Conservation (phyloP, 2,888 invertebrate genomes). For the Chymomyza fuscimana region DNA sequence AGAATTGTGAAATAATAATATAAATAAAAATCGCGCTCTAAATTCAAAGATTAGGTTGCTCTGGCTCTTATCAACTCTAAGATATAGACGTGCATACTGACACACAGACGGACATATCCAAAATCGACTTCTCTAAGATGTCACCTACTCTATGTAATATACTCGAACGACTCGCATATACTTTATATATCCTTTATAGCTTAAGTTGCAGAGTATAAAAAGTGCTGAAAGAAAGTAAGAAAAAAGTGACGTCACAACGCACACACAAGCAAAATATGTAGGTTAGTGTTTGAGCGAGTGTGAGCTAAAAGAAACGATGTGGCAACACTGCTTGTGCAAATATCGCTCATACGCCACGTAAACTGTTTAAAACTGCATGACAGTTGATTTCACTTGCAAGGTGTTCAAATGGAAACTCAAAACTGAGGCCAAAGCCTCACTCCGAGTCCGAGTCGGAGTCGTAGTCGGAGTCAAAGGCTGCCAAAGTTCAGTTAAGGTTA, state of each 20-base stretch:
- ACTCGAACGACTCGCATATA: too few relatives aligned
- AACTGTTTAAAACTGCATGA: conserved; percentile 71
- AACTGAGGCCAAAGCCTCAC: background rate
- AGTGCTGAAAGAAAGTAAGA: conserved; percentile 3
- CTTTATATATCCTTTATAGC: too few relatives aligned
- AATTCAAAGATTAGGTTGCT: too few relatives aligned
- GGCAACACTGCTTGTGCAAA: conserved; percentile 40
- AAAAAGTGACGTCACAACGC: conserved; percentile 14
- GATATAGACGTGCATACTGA: too few relatives aligned
- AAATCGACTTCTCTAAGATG: too few relatives aligned
- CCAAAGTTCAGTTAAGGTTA: conserved; percentile 64
- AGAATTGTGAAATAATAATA: too few relatives aligned
- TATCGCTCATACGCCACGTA: conserved; percentile 70
- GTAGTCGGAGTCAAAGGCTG: background rate
- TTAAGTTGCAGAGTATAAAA: conserved; percentile 5
- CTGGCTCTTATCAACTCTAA: too few relatives aligned
- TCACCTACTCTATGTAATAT: too few relatives aligned
- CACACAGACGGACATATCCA: too few relatives aligned
- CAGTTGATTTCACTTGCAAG: conserved; percentile 62
- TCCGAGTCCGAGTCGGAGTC: background rate
- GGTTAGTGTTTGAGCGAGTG: conserved; percentile 12
- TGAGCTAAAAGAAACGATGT: background rate
- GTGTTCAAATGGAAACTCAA: conserved; percentile 42
- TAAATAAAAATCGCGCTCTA: too few relatives aligned
- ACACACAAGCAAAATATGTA: background rate